Conservation (phyloP, 2,888 invertebrate genomes). For the Trachelus tabidus region DNA sequence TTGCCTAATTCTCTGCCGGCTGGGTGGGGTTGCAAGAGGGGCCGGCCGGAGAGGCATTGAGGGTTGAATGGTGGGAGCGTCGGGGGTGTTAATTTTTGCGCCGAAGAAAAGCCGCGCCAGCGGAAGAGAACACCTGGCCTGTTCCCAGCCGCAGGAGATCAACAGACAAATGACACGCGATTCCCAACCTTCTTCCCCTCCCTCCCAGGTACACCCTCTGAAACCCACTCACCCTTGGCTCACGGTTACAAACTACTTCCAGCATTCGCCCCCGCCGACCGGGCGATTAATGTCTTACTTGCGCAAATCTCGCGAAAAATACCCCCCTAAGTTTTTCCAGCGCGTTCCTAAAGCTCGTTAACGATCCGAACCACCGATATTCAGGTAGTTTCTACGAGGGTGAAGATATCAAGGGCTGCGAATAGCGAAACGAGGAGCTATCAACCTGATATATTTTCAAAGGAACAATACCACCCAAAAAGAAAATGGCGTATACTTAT, state of each 20-base stretch:
- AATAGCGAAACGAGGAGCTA: not conserved
- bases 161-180: slow-evolving; percentile 66
- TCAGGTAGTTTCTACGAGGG: not conserved
- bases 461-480: not conserved
- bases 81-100: slow-evolving; percentile 58
- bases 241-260: slow-evolving; percentile 57
- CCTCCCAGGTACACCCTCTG: slow-evolving; percentile 33
- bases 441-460: not conserved
- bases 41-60: slow-evolving; percentile 11
- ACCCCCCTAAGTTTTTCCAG: slow-evolving; percentile 17
- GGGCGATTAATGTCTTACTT: slow-evolving; percentile 63
- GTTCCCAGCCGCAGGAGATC: slow-evolving; percentile 60
- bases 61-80: slow-evolving; percentile 2
- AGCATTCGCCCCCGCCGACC: slow-evolving; percentile 35
- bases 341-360: not conserved
- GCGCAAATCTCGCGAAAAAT: slow-evolving; percentile 27
- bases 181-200: slow-evolving; percentile 44
- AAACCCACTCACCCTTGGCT: not conserved
- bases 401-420: not conserved
- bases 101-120: slow-evolving; percentile 50
- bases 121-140: slow-evolving; percentile 49
- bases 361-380: not conserved
- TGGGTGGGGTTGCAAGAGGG: slow-evolving; percentile 9
- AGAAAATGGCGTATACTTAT: not conserved
- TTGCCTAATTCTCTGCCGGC: slow-evolving; percentile 50